Percentiles rank a stretch among this genome's conserved stretches.
Evolutionary conservation across 2,888 invertebrate species (phyloP).

Genomic region (Campoletis raptor): DNA sequence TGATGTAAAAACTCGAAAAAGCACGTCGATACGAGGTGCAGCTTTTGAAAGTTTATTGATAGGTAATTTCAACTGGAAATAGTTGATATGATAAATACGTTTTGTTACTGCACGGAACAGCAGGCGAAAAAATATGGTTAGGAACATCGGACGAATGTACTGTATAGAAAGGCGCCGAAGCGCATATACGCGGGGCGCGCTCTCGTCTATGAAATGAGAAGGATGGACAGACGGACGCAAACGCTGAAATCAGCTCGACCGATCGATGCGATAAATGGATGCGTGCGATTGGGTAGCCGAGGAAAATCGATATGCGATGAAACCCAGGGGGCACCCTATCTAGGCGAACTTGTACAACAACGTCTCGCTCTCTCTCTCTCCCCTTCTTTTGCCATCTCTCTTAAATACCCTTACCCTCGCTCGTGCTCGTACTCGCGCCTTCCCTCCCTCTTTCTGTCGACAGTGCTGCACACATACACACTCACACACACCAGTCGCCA

Average conservation of each 20-base stretch:
- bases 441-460: slow-evolving; percentile 67
- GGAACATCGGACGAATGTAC: slow-evolving; percentile 13
- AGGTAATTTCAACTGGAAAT: background rate
- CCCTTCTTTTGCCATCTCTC: slow-evolving; percentile 19
- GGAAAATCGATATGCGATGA: slow-evolving; percentile 82
- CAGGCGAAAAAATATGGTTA: slow-evolving; percentile 1
- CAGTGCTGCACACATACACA: slow-evolving; percentile 68
- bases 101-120: background rate
- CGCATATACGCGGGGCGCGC: slow-evolving; percentile 13
- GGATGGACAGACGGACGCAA: slow-evolving; percentile 76
- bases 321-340: slow-evolving; percentile 78
- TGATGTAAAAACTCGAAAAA: background rate
- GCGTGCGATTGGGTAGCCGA: slow-evolving; percentile 88
- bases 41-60: background rate
- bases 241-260: slow-evolving; percentile 84
- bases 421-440: background rate
- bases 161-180: slow-evolving; percentile 3
- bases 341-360: slow-evolving; percentile 69
- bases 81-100: background rate
- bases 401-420: slow-evolving; percentile 63
- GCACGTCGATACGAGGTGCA: background rate
- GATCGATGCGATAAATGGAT: slow-evolving; percentile 93
- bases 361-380: slow-evolving; percentile 66
- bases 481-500: slow-evolving; percentile 30
- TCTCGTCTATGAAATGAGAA: slow-evolving; percentile 19